Conservation (phyloP, 2,888 invertebrate genomes). For the Eupelmus urozonus region DNA sequence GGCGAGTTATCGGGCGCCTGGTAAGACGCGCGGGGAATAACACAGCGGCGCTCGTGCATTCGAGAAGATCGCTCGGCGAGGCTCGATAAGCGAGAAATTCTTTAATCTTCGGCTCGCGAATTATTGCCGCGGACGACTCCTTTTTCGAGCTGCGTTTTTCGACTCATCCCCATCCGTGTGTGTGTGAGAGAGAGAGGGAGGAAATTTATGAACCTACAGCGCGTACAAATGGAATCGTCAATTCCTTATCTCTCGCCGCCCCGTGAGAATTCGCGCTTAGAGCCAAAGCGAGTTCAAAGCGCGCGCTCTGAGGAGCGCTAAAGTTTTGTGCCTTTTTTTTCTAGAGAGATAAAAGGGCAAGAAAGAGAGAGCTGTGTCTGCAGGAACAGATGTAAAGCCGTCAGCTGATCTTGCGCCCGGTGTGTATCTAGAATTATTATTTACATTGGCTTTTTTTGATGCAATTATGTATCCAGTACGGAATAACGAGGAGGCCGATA, state of each 20-base stretch:
- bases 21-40: constrained; percentile 16
- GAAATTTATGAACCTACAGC: constrained; percentile 32
- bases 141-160: background rate
- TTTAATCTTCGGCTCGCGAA: constrained; percentile 54
- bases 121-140: constrained; percentile 37
- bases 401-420: background rate
- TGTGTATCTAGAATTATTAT: background rate
- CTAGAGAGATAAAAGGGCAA: background rate
- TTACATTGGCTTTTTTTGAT: background rate
- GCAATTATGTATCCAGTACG: background rate
- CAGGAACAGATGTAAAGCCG: constrained; percentile 18
- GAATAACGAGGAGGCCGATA: background rate
- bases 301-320: background rate
- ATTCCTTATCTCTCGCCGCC: constrained; percentile 43
- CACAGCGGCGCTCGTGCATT: constrained; percentile 34
- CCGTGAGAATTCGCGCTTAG: constrained; percentile 47
- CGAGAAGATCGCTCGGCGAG: constrained; percentile 36
- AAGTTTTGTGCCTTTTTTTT: background rate
- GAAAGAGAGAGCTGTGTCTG: no score
- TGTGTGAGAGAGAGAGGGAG: constrained; percentile 12
- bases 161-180: background rate
- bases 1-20: constrained; percentile 17
- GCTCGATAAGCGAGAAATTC: constrained; percentile 55
- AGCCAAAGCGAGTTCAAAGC: background rate
- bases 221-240: constrained; percentile 57